Evolutionary conservation across 2,797 vertebrate species (phyloP).

Genomic region (Gouania willdenowi): DNA sequence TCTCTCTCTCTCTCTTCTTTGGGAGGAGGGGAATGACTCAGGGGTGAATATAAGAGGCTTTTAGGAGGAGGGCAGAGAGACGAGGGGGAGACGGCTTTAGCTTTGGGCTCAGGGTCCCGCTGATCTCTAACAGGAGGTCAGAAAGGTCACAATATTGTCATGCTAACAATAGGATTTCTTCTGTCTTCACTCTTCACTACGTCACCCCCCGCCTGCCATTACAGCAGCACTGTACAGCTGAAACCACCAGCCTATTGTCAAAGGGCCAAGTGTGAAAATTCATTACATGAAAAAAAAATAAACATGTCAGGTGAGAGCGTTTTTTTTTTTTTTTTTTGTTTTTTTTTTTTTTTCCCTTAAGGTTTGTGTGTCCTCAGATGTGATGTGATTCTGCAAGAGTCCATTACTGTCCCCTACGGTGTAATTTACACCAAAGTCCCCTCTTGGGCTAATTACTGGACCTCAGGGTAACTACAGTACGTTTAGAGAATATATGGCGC

Average conservation of each 20-base stretch:
- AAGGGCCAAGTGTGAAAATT: too few species aligned
- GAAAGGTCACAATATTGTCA: slow-evolving; percentile 75
- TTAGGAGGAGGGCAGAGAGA: slow-evolving; percentile 52
- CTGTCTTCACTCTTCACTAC: slow-evolving; percentile 15
- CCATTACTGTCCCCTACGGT: neutral
- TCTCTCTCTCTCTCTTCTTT: neutral
- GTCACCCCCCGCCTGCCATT: slow-evolving; percentile 4
- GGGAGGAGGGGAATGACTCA: slow-evolving; percentile 2
- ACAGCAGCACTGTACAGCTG: neutral
- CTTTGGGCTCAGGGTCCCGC: slow-evolving; percentile 29
- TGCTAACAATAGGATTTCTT: slow-evolving; percentile 76
- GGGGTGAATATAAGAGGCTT: slow-evolving; percentile 39
- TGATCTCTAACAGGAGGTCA: slow-evolving; percentile 69
- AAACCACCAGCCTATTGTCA: neutral
- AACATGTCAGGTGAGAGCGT: too few species aligned
- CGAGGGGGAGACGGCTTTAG: slow-evolving; percentile 32
- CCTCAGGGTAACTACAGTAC: too few species aligned
- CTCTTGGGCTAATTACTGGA: too few species aligned
- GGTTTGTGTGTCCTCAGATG: too few species aligned
- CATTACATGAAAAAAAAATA: too few species aligned
- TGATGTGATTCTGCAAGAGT: too few species aligned
- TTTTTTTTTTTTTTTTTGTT: too few species aligned
- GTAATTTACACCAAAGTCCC: too few species aligned
- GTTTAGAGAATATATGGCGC: too few species aligned
- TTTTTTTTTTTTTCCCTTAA: too few species aligned